These are phyloP conservation scores for Empis stercorea DNA, from an alignment of 2,888 invertebrate species.

Conservation along the genomic window DNA sequence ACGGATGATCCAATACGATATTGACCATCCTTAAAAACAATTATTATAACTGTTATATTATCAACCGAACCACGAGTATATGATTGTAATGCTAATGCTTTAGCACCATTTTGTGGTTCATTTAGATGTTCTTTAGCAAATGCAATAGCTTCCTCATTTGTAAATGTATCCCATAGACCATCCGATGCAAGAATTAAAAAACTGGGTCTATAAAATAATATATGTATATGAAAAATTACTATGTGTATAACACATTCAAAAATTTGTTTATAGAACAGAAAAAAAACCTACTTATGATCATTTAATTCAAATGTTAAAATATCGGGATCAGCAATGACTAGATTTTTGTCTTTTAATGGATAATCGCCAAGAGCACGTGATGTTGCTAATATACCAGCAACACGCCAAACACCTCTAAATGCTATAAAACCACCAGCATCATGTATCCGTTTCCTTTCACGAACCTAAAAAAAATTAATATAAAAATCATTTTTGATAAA, in stretches of 20 bases:
- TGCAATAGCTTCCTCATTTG: slow-evolving; percentile 86
- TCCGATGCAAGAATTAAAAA: slow-evolving; percentile 90
- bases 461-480: slow-evolving; percentile 55
- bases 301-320: slow-evolving; percentile 80
- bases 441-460: slow-evolving; percentile 82
- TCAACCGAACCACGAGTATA: slow-evolving; percentile 86
- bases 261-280: no score
- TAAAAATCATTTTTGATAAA: neutral
- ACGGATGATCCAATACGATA: slow-evolving; percentile 24
- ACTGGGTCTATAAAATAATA: slow-evolving; percentile 44
- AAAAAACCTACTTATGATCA: slow-evolving; percentile 59
- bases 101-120: slow-evolving; percentile 82
- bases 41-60: slow-evolving; percentile 88
- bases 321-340: slow-evolving; percentile 92
- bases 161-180: slow-evolving; percentile 93
- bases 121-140: slow-evolving; percentile 74
- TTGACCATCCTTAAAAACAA: slow-evolving; percentile 55
- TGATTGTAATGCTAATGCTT: slow-evolving; percentile 79
- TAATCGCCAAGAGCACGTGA: slow-evolving; percentile 92
- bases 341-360: slow-evolving; percentile 83
- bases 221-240: no score
- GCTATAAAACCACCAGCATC: slow-evolving; percentile 92
- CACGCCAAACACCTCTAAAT: slow-evolving; percentile 93
- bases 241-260: no score
- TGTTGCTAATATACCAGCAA: slow-evolving; percentile 88